Evolutionary conservation across 2,113 vertebrate genomes (phyloP), one percentile per base, ranked within the genome.

Genomic region (Macroglossus sobrinus): DNA sequence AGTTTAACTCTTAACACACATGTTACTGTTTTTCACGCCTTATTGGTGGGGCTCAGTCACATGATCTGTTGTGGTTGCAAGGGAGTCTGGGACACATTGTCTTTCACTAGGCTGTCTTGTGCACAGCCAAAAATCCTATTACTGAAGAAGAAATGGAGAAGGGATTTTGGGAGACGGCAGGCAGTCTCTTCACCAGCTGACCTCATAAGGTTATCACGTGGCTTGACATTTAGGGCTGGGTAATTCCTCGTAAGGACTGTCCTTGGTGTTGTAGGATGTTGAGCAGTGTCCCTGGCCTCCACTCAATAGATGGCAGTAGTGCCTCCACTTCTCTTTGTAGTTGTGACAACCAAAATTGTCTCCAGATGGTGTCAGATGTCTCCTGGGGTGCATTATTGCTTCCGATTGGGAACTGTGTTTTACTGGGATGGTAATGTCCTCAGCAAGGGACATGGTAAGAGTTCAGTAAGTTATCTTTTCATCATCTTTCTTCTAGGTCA

Each of bases 401-500:
- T 50, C 22, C 2, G 2, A 71, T 21, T 6, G 63, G 78, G 61
- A 69, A 84, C 64, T 11, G 1, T 1, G 28, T 5, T 21, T 55
- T 21, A 30, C 6, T 6, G 33, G 38, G 64, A 85, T 19, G 80
- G 45, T 26, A 8, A 22, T 22, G 61, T 35, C 30, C 26, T 45
- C 26, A 33, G n/a, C 22, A 28, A 0, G 0, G 7, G 13, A 78
- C 2, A 1, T 33, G 66, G 19, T 22, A 9, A 15, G 47, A 30
- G 10, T 9, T 45, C 24, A 18, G 15, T 11, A 26, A 28, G 24
- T 19, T 26, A 0, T 5, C 55, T 72, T 68, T 18, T 5, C 43
- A 15, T 81, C 10, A 0, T 40, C 19, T 45, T 84, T 50, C 33
- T 1, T 74, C 19, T 95, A 99, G 99, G 99, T 78, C 99, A 99